These are phyloP conservation scores for Nematostella vectensis DNA, from an alignment of 92 coral and sea anemone genomes.

Conservation along the genomic window DNA sequence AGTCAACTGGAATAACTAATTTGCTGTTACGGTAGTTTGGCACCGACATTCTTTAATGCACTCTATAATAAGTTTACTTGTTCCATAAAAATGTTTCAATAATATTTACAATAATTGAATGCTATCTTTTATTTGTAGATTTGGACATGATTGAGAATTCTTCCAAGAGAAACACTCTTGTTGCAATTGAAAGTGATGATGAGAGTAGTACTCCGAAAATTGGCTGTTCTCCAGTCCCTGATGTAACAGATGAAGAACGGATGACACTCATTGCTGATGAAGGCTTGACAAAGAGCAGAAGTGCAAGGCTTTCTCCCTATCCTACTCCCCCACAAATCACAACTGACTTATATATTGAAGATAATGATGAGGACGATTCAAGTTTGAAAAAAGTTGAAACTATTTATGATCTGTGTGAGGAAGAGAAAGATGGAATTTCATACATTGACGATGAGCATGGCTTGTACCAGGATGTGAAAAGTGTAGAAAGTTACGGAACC, in stretches of 20 bases:
- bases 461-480: constrained; percentile 35
- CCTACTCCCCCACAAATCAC: constrained; percentile 40
- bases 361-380: constrained; percentile 6
- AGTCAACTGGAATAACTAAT: no score
- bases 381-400: constrained; percentile 46
- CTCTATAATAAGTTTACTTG: no score
- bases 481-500: constrained; percentile 60
- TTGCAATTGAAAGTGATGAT: constrained; percentile 50
- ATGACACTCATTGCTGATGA: not conserved
- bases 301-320: not conserved
- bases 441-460: constrained; percentile 23
- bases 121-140: no score
- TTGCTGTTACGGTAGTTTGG: no score
- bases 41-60: no score
- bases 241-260: constrained; percentile 14
- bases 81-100: no score
- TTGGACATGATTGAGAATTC: constrained; percentile 41
- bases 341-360: constrained; percentile 43
- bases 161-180: constrained; percentile 43
- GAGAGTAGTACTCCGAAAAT: constrained; percentile 56
- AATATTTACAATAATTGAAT: no score
- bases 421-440: constrained; percentile 14
- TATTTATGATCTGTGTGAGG: constrained; percentile 33
- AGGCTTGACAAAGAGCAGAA: not conserved
- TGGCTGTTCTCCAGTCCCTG: constrained; percentile 27